Evolutionary conservation across 92 coral and sea anemone genomes (phyloP).

Genomic region (Actinostola sp.): DNA sequence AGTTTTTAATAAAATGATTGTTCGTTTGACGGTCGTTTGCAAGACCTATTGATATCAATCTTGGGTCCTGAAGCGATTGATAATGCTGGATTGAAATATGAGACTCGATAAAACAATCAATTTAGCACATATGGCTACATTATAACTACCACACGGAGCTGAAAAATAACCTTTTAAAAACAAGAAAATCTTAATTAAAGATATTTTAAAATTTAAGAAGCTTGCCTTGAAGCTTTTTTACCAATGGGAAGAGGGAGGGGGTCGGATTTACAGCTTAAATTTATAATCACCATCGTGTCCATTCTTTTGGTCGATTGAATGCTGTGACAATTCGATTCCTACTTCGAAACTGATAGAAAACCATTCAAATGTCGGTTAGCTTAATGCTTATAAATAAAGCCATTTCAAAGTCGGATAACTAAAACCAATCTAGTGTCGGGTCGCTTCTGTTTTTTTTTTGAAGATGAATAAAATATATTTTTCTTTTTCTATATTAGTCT

Average conservation of each 20-base stretch:
- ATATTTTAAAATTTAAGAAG: neutral
- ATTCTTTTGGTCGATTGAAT: neutral
- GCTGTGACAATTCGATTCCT: neutral
- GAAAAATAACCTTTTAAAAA: neutral
- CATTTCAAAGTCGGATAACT: slow-evolving; percentile 1
- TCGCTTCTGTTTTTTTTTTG: neutral
- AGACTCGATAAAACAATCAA: neutral
- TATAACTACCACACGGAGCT: neutral
- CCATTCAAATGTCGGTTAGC: neutral
- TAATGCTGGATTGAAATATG: too few species aligned
- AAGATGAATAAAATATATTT: neutral
- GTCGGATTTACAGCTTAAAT: neutral
- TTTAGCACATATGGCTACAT: neutral
- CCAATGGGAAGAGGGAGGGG: too few species aligned
- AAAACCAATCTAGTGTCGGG: neutral
- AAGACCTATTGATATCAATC: too few species aligned
- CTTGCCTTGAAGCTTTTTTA: neutral
- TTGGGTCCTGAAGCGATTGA: too few species aligned
- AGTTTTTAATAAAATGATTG: neutral
- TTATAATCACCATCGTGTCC: neutral
- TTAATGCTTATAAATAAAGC: slow-evolving; percentile 2
- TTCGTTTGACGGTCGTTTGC: neutral
- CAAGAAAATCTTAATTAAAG: neutral
- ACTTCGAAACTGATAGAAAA: neutral
- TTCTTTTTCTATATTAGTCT: neutral